These are phyloP conservation scores for Caenorhabditis imperialis DNA, from an alignment of 2,888 invertebrate genomes.

Conservation along the genomic window DNA sequence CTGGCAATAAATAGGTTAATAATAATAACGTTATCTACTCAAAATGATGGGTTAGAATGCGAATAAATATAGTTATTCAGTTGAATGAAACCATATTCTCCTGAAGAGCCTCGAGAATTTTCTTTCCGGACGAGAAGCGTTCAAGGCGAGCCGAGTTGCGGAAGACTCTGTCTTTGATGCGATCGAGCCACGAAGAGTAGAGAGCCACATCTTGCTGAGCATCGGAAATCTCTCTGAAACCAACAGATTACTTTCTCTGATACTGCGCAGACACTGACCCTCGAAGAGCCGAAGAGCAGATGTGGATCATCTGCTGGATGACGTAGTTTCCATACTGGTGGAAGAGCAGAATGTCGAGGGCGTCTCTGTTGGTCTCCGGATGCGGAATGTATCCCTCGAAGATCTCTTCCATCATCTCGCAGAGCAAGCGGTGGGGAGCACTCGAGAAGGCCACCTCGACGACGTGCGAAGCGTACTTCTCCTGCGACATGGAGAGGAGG, in stretches of 20 bases:
- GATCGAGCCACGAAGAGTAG: conserved; percentile 45
- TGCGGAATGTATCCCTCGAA: conserved; percentile 69
- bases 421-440: conserved; percentile 55
- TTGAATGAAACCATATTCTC: conserved; percentile 1
- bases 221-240: conserved; percentile 13
- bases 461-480: conserved; percentile 74
- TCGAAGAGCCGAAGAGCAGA: conserved; percentile 52
- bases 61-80: too few relatives aligned
- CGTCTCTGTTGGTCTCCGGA: conserved; percentile 62
- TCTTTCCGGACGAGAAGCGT: conserved; percentile 73
- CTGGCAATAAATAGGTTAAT: conserved; percentile 6
- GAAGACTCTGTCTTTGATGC: conserved; percentile 47
- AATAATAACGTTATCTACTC: too few relatives aligned
- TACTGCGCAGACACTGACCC: conserved; percentile 8
- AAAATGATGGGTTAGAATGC: too few relatives aligned
- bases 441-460: conserved; percentile 67
- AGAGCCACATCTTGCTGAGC: conserved; percentile 27
- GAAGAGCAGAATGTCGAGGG: conserved; percentile 71
- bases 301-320: conserved; percentile 70
- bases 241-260: too few relatives aligned
- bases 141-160: conserved; percentile 45
- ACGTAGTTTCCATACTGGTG: conserved; percentile 76
- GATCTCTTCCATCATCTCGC: conserved; percentile 69
- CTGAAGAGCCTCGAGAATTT: conserved; percentile 66
- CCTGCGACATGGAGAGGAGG: conserved; percentile 71